Conservation (phyloP, 2,113 vertebrate genomes). For the Oryzias javanicus region DNA sequence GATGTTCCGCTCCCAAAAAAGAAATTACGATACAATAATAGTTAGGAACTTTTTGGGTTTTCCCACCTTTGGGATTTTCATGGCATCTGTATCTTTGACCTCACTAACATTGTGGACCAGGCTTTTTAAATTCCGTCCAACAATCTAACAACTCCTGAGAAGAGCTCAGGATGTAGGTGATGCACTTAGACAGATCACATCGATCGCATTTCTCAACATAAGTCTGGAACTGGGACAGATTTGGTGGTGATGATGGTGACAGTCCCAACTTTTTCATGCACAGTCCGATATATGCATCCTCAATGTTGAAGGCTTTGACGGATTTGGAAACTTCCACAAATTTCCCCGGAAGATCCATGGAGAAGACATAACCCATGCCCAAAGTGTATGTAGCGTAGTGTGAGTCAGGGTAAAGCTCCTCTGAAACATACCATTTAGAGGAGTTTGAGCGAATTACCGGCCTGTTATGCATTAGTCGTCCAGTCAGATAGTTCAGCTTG, state of each 20-base stretch:
- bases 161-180: slow-evolving; percentile 65
- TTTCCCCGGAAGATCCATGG: slow-evolving; percentile 87
- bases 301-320: slow-evolving; percentile 86
- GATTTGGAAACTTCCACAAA: slow-evolving; percentile 84
- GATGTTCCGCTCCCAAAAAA: too few species aligned
- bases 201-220: slow-evolving; percentile 48
- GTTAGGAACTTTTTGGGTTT: background rate
- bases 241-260: background rate
- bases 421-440: slow-evolving; percentile 94
- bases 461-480: slow-evolving; percentile 85
- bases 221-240: slow-evolving; percentile 40
- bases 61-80: background rate
- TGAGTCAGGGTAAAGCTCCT: slow-evolving; percentile 83
- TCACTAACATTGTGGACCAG: slow-evolving; percentile 39
- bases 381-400: slow-evolving; percentile 87
- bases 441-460: slow-evolving; percentile 81
- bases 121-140: slow-evolving; percentile 67
- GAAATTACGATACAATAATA: background rate
- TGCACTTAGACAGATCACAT: slow-evolving; percentile 58
- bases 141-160: slow-evolving; percentile 52
- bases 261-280: slow-evolving; percentile 72
- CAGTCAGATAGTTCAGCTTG: slow-evolving; percentile 86
- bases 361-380: slow-evolving; percentile 94
- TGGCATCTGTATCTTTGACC: background rate
- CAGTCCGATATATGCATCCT: slow-evolving; percentile 82